Conservation (phyloP, 2,797 vertebrate species). For the Sylvilagus floridanus region DNA sequence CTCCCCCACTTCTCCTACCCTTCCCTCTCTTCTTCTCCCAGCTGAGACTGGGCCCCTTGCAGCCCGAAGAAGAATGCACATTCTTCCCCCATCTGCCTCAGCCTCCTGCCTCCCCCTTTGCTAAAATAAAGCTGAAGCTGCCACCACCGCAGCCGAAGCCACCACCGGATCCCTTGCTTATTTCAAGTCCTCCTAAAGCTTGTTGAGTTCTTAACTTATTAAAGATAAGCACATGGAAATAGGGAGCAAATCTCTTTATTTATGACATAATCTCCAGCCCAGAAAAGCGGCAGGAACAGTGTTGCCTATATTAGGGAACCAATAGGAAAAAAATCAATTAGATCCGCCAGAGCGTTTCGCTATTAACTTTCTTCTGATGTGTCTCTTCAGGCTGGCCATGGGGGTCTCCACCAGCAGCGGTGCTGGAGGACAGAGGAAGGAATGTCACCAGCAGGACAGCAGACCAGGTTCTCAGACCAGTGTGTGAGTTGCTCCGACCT, state of each 20-base stretch:
- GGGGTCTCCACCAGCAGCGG: neutral
- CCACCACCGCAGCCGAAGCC: slow-evolving; percentile 22
- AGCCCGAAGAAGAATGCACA: slow-evolving; percentile 50
- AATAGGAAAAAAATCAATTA: slow-evolving; percentile 84
- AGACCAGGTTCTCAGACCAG: neutral
- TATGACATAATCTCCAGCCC: slow-evolving; percentile 86
- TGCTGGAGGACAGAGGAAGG: neutral
- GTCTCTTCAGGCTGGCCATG: slow-evolving; percentile 66
- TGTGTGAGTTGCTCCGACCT: neutral
- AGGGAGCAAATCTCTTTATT: slow-evolving; percentile 87
- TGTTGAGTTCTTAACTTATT: slow-evolving; percentile 86
- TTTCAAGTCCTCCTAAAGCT: slow-evolving; percentile 81
- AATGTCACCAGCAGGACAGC: neutral
- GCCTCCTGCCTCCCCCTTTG: neutral
- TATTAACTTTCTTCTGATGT: slow-evolving; percentile 82
- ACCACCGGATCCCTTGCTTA: slow-evolving; percentile 70
- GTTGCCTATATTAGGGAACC: slow-evolving; percentile 82
- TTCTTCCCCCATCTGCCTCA: neutral
- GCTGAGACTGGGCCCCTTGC: slow-evolving; percentile 16
- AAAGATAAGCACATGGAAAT: slow-evolving; percentile 87
- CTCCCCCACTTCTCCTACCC: neutral
- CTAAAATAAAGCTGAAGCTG: slow-evolving; percentile 24
- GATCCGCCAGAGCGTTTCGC: slow-evolving; percentile 68
- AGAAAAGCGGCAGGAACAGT: slow-evolving; percentile 81
- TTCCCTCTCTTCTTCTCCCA: neutral